Percentiles rank a stretch among this genome's conserved stretches.
These are phyloP conservation scores for Diarsia brunnea DNA, from an alignment of 2,888 invertebrate genomes.

Conservation along the genomic window DNA sequence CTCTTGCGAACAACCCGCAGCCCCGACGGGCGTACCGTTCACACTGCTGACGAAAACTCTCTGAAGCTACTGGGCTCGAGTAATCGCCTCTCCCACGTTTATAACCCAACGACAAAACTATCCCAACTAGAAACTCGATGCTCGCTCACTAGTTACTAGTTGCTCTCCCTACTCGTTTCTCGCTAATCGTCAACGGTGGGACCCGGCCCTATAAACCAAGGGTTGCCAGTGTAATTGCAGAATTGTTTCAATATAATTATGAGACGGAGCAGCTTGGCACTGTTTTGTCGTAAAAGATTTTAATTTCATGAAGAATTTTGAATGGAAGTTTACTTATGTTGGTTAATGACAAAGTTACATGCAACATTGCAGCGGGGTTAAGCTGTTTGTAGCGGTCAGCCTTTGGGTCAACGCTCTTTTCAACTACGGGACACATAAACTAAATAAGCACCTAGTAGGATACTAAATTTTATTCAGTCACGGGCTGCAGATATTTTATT, in stretches of 20 bases:
- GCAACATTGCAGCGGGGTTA: slow-evolving; percentile 24
- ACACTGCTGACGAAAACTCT: not conserved
- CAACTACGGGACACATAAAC: not conserved
- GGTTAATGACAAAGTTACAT: slow-evolving; percentile 19
- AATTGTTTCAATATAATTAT: slow-evolving; percentile 47
- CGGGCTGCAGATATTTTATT: not conserved
- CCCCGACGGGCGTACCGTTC: no score
- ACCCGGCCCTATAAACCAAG: slow-evolving; percentile 10
- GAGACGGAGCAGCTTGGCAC: slow-evolving; percentile 8
- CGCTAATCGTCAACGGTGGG: not conserved
- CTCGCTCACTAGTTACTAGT: not conserved
- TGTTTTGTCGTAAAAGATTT: slow-evolving; percentile 17
- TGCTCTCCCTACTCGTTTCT: no score
- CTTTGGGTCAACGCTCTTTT: slow-evolving; percentile 11
- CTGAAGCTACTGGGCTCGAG: not conserved
- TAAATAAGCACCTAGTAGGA: not conserved
- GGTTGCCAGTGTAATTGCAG: slow-evolving; percentile 52
- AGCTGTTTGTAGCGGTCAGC: not conserved
- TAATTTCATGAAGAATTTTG: not conserved
- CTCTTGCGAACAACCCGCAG: no score
- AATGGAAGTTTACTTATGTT: slow-evolving; percentile 16
- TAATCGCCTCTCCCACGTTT: not conserved
- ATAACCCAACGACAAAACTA: not conserved
- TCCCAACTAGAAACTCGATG: not conserved
- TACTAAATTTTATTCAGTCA: not conserved